Evolutionary conservation across 2,113 vertebrate species (phyloP).

Genomic region (Cheirogaleus medius): DNA sequence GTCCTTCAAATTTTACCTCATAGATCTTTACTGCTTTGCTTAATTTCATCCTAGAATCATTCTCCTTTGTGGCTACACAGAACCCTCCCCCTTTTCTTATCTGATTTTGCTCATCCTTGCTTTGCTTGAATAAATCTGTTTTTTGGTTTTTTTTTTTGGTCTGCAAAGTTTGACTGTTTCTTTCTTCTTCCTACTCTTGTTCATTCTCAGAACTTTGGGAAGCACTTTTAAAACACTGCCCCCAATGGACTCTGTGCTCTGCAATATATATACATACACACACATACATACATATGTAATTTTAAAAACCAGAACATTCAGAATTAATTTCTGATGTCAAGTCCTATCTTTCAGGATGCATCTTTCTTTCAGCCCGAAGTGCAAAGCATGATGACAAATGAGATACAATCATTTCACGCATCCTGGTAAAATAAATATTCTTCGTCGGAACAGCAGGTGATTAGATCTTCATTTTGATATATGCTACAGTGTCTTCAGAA

Average conservation of each 20-base stretch:
- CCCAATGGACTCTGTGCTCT: background rate
- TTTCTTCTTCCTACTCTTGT: background rate
- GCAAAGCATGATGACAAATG: conserved; percentile 15
- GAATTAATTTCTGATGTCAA: conserved; percentile 14
- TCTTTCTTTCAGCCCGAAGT: conserved; percentile 4
- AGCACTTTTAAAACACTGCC: background rate
- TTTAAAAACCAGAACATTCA: conserved; percentile 49
- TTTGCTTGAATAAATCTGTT: background rate
- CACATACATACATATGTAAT: background rate
- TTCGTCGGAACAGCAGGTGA: background rate
- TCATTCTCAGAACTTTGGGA: conserved; percentile 19
- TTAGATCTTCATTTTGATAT: conserved; percentile 63
- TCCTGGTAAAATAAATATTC: conserved; percentile 54
- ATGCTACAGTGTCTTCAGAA: conserved; percentile 28
- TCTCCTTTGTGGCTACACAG: background rate
- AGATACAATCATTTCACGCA: conserved; percentile 47
- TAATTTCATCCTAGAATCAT: background rate
- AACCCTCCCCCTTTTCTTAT: background rate
- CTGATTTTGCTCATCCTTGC: background rate
- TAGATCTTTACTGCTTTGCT: background rate
- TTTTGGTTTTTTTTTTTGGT: conserved; percentile 9
- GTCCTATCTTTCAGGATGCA: conserved; percentile 21
- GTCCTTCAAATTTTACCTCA: background rate
- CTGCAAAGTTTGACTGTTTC: background rate
- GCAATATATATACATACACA: background rate